Evolutionary conservation across 2,888 invertebrate genomes (phyloP).

Genomic region (Papilio protenor): DNA sequence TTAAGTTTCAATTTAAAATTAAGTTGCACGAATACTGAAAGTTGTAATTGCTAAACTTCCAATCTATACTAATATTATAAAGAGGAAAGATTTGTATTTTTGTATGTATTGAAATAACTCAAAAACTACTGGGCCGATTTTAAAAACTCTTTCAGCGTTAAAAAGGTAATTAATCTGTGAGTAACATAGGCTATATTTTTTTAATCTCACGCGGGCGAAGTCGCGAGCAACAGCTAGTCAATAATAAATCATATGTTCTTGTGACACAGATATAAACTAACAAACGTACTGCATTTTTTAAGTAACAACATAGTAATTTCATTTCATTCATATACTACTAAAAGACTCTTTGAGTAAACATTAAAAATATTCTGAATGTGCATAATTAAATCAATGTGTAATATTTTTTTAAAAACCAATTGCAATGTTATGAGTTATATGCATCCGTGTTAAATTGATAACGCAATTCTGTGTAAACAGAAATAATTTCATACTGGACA

Average conservation of each 20-base stretch:
- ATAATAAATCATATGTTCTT: neutral
- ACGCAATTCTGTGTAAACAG: neutral
- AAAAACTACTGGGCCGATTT: no score
- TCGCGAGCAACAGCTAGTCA: no score
- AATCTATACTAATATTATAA: no score
- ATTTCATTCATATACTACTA: neutral
- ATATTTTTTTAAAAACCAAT: neutral
- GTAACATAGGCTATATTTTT: no score
- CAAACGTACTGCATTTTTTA: neutral
- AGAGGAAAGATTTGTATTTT: no score
- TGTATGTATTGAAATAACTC: no score
- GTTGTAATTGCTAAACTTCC: neutral
- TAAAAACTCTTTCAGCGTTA: no score
- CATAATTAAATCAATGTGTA: neutral
- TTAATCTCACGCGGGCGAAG: no score
- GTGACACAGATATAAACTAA: no score
- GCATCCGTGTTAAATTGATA: neutral
- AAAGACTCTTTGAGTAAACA: neutral
- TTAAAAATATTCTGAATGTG: neutral
- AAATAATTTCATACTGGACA: neutral
- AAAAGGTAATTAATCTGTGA: no score
- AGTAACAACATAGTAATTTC: no score
- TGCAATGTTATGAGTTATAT: neutral
- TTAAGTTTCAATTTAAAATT: slow-evolving; percentile 14
- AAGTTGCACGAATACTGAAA: neutral